A percentile compares a stretch with the other conserved stretches of the same genome.
These are phyloP conservation scores for Rhinoptilus africanus DNA, from an alignment of 2,113 vertebrate genomes.

Conservation along the genomic window DNA sequence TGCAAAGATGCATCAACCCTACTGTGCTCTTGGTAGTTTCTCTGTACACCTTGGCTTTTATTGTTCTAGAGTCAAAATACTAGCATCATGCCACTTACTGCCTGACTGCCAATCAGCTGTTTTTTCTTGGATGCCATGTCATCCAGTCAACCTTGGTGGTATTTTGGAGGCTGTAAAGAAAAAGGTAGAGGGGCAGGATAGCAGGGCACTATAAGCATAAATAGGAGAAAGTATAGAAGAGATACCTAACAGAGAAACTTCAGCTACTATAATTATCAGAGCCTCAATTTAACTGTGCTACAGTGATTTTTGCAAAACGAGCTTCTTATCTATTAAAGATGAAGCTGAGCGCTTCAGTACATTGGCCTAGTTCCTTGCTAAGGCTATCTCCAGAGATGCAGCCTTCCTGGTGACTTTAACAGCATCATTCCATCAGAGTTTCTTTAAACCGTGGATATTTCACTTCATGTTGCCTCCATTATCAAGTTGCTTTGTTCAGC, in stretches of 20 bases:
- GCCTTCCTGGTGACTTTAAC: conserved; percentile 29
- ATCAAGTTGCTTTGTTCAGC: conserved; percentile 56
- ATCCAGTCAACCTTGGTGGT: background rate
- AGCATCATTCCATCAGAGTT: conserved; percentile 12
- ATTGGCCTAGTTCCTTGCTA: conserved; percentile 43
- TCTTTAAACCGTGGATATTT: conserved; percentile 53
- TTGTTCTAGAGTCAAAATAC: background rate
- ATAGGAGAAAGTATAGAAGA: background rate
- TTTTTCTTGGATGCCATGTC: background rate
- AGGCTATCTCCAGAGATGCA: conserved; percentile 28
- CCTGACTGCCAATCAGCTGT: background rate
- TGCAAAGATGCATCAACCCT: background rate
- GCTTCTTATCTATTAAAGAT: conserved; percentile 47
- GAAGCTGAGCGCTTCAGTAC: background rate
- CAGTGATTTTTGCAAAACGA: background rate
- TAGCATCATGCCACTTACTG: background rate
- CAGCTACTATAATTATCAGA: background rate
- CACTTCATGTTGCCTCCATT: conserved; percentile 44
- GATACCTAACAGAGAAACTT: background rate
- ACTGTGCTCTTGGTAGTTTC: background rate
- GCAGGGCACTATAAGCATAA: background rate
- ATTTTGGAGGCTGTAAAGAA: background rate
- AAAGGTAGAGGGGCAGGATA: background rate
- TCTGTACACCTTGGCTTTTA: background rate
- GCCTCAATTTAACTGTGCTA: background rate